Percentiles rank a stretch among this genome's conserved stretches.
phyloP scores from a whole-genome alignment of 2,888 invertebrate genomes.

The Papilio protenor region DNA sequence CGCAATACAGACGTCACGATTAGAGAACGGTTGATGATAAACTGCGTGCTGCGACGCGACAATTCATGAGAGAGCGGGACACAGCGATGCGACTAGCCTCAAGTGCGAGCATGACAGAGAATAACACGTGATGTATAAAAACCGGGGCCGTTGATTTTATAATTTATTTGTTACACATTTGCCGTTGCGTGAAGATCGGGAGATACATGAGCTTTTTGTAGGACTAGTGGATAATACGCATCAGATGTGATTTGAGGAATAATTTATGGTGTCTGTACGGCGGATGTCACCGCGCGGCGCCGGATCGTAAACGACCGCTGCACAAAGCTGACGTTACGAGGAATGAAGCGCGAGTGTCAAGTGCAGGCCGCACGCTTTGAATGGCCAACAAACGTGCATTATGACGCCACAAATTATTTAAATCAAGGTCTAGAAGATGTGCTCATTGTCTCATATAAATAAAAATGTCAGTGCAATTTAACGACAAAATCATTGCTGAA shows the following conservation, averaged over 20 bases:
- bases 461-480: constrained; percentile 14
- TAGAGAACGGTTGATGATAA: constrained; percentile 75
- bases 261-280: constrained; percentile 81
- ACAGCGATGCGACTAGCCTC: constrained; percentile 51
- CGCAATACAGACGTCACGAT: constrained; percentile 77
- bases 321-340: constrained; percentile 55
- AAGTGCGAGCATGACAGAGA: constrained; percentile 59
- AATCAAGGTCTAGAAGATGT: background rate
- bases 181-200: constrained; percentile 83
- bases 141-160: constrained; percentile 81
- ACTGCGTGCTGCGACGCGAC: constrained; percentile 71
- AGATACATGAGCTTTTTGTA: constrained; percentile 83
- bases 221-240: constrained; percentile 75
- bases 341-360: constrained; percentile 57
- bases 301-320: constrained; percentile 67
- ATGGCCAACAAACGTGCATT: constrained; percentile 25
- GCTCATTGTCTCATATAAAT: background rate
- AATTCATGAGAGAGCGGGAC: constrained; percentile 65
- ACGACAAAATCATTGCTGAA: background rate
- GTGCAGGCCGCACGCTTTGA: constrained; percentile 45
- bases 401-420: constrained; percentile 17
- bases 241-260: constrained; percentile 82
- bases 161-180: constrained; percentile 85
- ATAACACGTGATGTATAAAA: constrained; percentile 75
- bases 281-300: constrained; percentile 69